A percentile compares a stretch with the other conserved stretches of the same genome.
These are phyloP conservation scores for Pyrochroa serraticornis DNA, from an alignment of 2,888 invertebrate species.

Conservation along the genomic window DNA sequence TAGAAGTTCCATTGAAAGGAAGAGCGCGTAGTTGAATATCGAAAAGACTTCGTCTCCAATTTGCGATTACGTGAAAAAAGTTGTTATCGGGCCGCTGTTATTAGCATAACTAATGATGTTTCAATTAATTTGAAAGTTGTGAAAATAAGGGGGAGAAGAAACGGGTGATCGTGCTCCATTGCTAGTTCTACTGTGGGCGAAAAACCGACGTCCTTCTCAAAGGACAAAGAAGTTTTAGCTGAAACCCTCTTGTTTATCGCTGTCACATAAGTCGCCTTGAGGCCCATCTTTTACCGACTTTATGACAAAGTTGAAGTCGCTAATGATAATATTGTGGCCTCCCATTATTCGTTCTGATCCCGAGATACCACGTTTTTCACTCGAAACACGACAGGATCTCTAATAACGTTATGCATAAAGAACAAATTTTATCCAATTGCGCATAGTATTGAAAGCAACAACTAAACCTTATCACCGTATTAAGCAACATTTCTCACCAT, in stretches of 20 bases:
- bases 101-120: constrained; percentile 3
- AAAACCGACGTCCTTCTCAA: constrained; percentile 10
- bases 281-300: constrained; percentile 21
- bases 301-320: constrained; percentile 16
- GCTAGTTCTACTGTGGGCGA: constrained; percentile 23
- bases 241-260: constrained; percentile 21
- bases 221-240: constrained; percentile 8
- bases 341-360: not conserved
- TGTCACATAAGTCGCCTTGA: constrained; percentile 21
- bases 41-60: constrained; percentile 19
- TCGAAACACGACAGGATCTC: too few relatives aligned
- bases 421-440: too few relatives aligned
- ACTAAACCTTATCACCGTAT: not conserved
- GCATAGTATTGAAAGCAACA: not conserved
- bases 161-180: constrained; percentile 16
- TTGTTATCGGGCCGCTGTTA: constrained; percentile 10
- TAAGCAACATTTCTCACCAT: not conserved
- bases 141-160: too few relatives aligned
- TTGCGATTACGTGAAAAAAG: constrained; percentile 19
- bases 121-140: too few relatives aligned
- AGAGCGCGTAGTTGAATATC: constrained; percentile 20
- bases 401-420: too few relatives aligned
- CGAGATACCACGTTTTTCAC: too few relatives aligned
- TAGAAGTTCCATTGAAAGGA: not conserved
- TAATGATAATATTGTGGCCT: constrained; percentile 22